Conservation (phyloP, 2,797 vertebrate species). For the Diplodus sargus region DNA sequence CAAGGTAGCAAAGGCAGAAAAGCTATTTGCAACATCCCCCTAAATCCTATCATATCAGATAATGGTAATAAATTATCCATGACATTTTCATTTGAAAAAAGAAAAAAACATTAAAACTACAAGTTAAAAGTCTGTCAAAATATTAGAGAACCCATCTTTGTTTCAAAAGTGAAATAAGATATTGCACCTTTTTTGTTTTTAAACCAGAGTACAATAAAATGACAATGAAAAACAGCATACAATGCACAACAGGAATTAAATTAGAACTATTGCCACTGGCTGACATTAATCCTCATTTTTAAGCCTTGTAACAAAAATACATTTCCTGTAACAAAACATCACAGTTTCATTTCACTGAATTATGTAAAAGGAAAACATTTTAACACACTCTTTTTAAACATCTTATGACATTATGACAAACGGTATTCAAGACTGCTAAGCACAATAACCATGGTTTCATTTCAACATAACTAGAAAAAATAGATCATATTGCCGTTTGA, state of each 20-base stretch:
- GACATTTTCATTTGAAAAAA: slow-evolving; percentile 84
- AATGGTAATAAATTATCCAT: slow-evolving; percentile 87
- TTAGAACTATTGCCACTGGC: slow-evolving; percentile 84
- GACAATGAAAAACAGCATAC: slow-evolving; percentile 88
- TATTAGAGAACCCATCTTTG: slow-evolving; percentile 88
- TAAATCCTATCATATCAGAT: slow-evolving; percentile 82
- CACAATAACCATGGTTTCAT: slow-evolving; percentile 88
- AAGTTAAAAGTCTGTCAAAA: slow-evolving; percentile 88
- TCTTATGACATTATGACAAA: slow-evolving; percentile 80
- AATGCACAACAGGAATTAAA: slow-evolving; percentile 88
- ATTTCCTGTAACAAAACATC: slow-evolving; percentile 91
- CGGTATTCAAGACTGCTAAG: slow-evolving; percentile 97
- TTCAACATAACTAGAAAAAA: slow-evolving; percentile 92
- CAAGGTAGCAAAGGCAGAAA: slow-evolving; percentile 89
- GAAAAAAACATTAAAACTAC: slow-evolving; percentile 84
- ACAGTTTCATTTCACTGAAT: slow-evolving; percentile 90
- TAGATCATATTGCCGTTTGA: slow-evolving; percentile 91
- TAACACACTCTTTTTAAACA: slow-evolving; percentile 85
- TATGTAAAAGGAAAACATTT: slow-evolving; percentile 85
- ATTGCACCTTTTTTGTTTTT: slow-evolving; percentile 88
- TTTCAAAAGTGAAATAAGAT: slow-evolving; percentile 90
- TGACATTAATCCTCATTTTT: slow-evolving; percentile 79
- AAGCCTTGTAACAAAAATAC: slow-evolving; percentile 87
- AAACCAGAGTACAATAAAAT: slow-evolving; percentile 90
- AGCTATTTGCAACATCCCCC: slow-evolving; percentile 86